Evolutionary conservation across 2,888 invertebrate genomes (phyloP), one percentile per base, ranked within the genome.

Genomic region (Meteorus cinctellus): DNA sequence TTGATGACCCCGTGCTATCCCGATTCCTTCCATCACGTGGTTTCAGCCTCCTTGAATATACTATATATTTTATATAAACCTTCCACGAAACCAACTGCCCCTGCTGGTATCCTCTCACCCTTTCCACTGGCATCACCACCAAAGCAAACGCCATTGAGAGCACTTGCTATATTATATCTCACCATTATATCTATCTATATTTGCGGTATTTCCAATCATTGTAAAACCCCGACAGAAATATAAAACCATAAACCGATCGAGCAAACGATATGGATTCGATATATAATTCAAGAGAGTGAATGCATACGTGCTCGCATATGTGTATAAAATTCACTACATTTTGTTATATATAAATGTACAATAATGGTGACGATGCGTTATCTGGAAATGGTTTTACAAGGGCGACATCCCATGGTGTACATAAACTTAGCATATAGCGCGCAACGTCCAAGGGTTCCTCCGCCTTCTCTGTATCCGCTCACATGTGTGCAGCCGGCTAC

Each of bases 321-420:
- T 76, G 79, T 79, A 51, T 55, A 68, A 65, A 41, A 60, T 41
- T 72, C 67, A 75, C 71, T 62, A 66, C 72, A 76, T 72, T 41
- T 41, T 51, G 45, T 78, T 80, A 76, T 79, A 76, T 83, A 48
- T 48, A 48, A 48, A 48, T 48, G 55, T 55, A 19, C 8, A 24
- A 55, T 55, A 85, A 84, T 84, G 82, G 82, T 80, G 81, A 82
- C 86, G 85, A 87, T 87, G 86, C 83, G 88, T 89, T 89, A 89
- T 89, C 88, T 85, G 86, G 79, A 84, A 88, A 88, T 88, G 88
- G 89, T 88, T 89, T 89, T 87, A 88, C 89, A 89, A 89, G 89
- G 89, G 88, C 86, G 86, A 88, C 88, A 88, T 88, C 89, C 87
- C 88, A 84, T 76, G 85, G 86, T 83, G 85, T 85, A 86, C 82